Base-by-base conservation (phyloP, 1,140 invertebrate species). In the Drosophila jambulina region DNA sequence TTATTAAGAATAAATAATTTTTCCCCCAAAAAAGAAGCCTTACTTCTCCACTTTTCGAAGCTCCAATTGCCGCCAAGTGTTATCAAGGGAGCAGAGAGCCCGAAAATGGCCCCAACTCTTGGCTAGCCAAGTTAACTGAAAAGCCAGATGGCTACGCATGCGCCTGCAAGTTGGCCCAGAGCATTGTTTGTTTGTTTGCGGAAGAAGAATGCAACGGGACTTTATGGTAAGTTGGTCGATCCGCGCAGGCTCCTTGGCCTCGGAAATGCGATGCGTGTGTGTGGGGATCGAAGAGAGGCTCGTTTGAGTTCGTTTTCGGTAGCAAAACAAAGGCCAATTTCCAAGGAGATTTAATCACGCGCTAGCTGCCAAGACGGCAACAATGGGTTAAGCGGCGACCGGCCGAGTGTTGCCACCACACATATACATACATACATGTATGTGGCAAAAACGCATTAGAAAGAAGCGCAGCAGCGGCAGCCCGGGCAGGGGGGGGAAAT, bases 341-440 rank as follows among this genome's bases (percentile, higher is more conserved):
- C 57, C 85, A 85, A 58, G 82, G 79, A 90, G 85, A 90, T 90
- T 90, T 90, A 90, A 90, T 90, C 85, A 90, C 85, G 85, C 80
- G 80, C 75, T 64, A 74, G 80, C 63, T 56, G 78, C 38, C 65
- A 70, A 25, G 64, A 48, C 57, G 80, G 71, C 84, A 87, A 87
- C 82, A 86, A 86, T 86, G 82, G 56, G 34, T 70, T 62, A 82
- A 61, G 19, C 17, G 51, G 51, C 32, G 25, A 51, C n/a, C 23
- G 42, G 27, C 40, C 46, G 61, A 54, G 58, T 75, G 61, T 59
- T 36, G 19, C 32, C 51, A 36, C 36, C 53, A 57, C 65, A 21
- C 5, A 43, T 13, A 42, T 19, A 38, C 15, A 67, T 43, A 49
- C 38, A 27, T 74, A 51, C 46, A 48, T 62, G 80, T 79, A 57